These are phyloP conservation scores for Punctoribates punctum DNA, from an alignment of 2,888 invertebrate species.

Conservation along the genomic window DNA sequence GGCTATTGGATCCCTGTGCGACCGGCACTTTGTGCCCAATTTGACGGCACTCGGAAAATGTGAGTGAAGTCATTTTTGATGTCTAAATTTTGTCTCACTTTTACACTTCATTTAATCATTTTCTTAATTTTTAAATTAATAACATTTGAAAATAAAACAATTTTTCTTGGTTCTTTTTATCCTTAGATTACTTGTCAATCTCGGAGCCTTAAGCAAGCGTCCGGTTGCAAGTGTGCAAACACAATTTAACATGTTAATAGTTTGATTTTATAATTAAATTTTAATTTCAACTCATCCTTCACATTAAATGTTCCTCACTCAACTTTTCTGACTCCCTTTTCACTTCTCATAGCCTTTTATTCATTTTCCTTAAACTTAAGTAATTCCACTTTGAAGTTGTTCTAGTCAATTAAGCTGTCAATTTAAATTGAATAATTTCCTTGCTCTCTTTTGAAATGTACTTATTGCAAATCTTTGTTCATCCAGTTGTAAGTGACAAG, in stretches of 20 bases:
- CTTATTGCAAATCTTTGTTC: too few species aligned
- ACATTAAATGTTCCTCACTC: background rate
- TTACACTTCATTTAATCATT: background rate
- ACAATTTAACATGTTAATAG: background rate
- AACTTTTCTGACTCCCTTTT: too few species aligned
- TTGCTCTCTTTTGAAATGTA: too few species aligned
- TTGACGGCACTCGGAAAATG: slow-evolving; percentile 27
- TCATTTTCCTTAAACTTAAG: too few species aligned
- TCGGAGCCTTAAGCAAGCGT: slow-evolving; percentile 26
- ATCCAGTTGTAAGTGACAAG: too few species aligned
- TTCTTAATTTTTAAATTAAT: background rate
- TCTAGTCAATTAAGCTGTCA: too few species aligned
- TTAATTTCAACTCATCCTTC: background rate
- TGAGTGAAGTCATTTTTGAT: background rate
- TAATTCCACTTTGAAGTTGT: too few species aligned
- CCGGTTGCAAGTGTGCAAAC: background rate
- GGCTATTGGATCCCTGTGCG: slow-evolving; percentile 42
- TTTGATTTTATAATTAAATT: background rate
- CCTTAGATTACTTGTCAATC: slow-evolving; percentile 9
- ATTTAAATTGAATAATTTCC: too few species aligned
- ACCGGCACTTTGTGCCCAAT: slow-evolving; percentile 40
- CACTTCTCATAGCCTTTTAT: too few species aligned
- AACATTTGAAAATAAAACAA: background rate
- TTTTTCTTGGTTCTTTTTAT: slow-evolving; percentile 6
- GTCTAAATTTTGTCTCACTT: background rate